phyloP scores from a whole-genome alignment of 2,888 invertebrate genomes.

The Nephrocerus scutellatus region DNA sequence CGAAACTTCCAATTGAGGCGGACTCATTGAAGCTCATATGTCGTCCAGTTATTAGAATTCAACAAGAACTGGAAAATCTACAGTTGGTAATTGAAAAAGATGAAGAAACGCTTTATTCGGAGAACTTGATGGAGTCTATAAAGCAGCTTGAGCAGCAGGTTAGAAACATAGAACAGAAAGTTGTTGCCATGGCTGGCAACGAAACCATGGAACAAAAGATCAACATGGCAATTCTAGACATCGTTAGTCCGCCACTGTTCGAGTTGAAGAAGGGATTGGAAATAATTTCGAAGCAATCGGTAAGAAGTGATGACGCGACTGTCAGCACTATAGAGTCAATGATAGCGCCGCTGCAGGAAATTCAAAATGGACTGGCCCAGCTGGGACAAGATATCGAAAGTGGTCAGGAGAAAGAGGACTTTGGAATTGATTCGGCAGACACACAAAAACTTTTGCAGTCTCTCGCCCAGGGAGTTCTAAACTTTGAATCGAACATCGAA shows the following conservation, averaged over 20 bases:
- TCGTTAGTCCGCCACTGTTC: constrained; percentile 57
- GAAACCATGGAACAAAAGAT: constrained; percentile 46
- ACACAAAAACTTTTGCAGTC: constrained; percentile 45
- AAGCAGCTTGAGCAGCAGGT: constrained; percentile 35
- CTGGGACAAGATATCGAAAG: constrained; percentile 48
- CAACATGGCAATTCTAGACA: constrained; percentile 58
- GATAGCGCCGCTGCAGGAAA: constrained; percentile 55
- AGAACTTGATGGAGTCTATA: constrained; percentile 40
- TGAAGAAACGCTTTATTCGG: constrained; percentile 39
- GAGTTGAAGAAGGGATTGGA: constrained; percentile 58
- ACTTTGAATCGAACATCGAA: constrained; percentile 46
- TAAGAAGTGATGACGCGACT: constrained; percentile 43
- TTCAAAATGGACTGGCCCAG: constrained; percentile 51
- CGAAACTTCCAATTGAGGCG: constrained; percentile 42
- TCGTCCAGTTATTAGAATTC: constrained; percentile 48
- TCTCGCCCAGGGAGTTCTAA: constrained; percentile 45
- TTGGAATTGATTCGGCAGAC: constrained; percentile 40
- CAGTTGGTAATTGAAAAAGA: constrained; percentile 42
- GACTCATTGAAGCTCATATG: constrained; percentile 41
- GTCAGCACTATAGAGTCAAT: constrained; percentile 48
- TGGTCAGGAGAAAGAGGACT: constrained; percentile 38
- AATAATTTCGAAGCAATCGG: constrained; percentile 43
- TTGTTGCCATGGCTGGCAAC: constrained; percentile 29
- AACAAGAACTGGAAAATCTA: constrained; percentile 46
- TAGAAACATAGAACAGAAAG: constrained; percentile 36